Base-by-base conservation (phyloP, 2,113 vertebrate genomes). In the Galeopterus variegatus region DNA sequence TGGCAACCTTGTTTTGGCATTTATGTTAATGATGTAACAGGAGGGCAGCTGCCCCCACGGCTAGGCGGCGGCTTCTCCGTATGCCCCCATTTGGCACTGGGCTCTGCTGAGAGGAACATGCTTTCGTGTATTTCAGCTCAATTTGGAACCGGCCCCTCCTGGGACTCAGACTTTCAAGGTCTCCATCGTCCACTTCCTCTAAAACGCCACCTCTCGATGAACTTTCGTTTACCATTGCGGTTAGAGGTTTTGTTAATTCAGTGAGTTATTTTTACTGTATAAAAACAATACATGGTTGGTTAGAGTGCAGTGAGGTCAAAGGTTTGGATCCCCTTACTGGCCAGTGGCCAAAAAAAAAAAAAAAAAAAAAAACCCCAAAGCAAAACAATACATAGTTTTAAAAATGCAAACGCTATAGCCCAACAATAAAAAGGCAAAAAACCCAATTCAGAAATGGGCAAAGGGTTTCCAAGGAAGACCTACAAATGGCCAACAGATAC, bases 21-120 rank as follows among this genome's bases (percentile, higher is more conserved):
- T 73, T 26, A 26, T 2, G 26, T 62, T 28, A 23, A 24, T 8
- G 7, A n/a, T 3, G 11, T 2, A 28, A 0, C 2, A 1, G 31
- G 50, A 60, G 73, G 67, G 33, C 33, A 33, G 33, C 7, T 18
- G 67, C 33, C 3, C 65, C 67, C 67, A 36, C 33, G 4, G 26
- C 73, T 15, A 4, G 65, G 65, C 31, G n/a, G 65, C 67, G 2
- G 15, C n/a, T 5, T 0, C 18, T 9, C 15, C 4, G 41, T 41
- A 41, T 41, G 41, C 41, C 41, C 41, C 41, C 41, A 41, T 41
- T 41, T 41, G 41, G 41, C 41, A 41, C 41, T 41, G 41, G 41
- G 41, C 41, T 41, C 41, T 41, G 41, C 41, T 41, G 41, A 41
- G 41, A 41, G 41, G 41, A 41, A 41, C 41, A 41, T 41, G 41